Evolutionary conservation across 2,888 invertebrate genomes (phyloP), one percentile per base, ranked within the genome.

Genomic region (Reticulitermes lucifugus): DNA sequence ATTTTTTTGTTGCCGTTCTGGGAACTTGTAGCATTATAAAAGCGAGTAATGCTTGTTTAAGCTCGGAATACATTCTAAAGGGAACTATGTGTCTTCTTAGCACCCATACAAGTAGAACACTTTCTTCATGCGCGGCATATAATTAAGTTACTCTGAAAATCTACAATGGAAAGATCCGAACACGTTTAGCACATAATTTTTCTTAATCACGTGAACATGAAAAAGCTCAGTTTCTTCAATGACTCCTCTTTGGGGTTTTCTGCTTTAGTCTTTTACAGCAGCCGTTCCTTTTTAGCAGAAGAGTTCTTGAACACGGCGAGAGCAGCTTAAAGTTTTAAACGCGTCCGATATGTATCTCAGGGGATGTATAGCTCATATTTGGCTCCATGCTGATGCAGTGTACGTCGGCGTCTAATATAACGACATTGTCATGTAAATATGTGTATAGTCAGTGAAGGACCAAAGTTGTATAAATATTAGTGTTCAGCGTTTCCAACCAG

Each of bases 311-410:
- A 60, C 60, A 60, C 21, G 60, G 60, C 60, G 0, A 60, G 60
- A 25, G 71, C 25, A 35, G 29, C 35, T 71, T 71, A 71, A 71
- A 71, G 71, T 71, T 71, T 71, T 71, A 71, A 71, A 29, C 71
- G 71, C 18, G 25, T 71, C n/a, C 71, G 21, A 60, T 60, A 60
- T 60, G 21, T 60, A 21, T 60, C 60, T 29, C 29, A 29, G 29
- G 71, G 71, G 71, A 71, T 71, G 71, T 71, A 71, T 71, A 71
- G 71, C 71, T 71, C 71, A 71, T 71, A 71, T 35, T 71, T 6
- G 71, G 7, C 35, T 46, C 18, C 71, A 10, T 29, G 35, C 35
- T 35, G 71, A 71, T 29, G 71, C 12, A 46, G 29, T 4, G 12
- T 14, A 71, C 29, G 25, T 71, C 5, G 71, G n/a, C 25, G 14